Base-by-base conservation (phyloP, 2,888 invertebrate genomes). In the Cantharis rufa region DNA sequence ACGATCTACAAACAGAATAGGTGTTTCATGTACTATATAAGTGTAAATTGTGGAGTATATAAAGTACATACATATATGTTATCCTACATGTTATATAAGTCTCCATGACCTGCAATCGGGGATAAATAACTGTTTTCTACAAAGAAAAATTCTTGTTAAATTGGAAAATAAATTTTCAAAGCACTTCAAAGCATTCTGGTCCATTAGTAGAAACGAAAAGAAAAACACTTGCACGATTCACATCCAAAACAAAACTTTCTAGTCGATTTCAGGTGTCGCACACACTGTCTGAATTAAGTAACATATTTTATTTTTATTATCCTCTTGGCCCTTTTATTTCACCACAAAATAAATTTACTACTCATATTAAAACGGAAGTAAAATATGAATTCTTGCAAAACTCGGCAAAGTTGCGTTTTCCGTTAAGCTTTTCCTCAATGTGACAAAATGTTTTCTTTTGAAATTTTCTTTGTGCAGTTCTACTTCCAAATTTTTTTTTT, bases 301-400 rank as follows among this genome's bases (percentile, higher is more conserved):
- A 63, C 71, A 71, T 71, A 71, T 71, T 63, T 71, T 71, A 71
- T 18, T 27, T 71, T 71, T 71, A 64, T 71, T 71, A 62, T 71
- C 63, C 64, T 69, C 69, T 32, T 64, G 15, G 24, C 71, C 62
- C 15, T 62, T 70, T 71, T 71, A 28, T 64, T 18, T 32, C 48
- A 21, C 27, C 63, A 32, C 48, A 15, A 66, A 66, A 66, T 66
- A 64, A 71, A 71, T 71, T 63, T 28, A 10, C 32, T 13, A 48
- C 48, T 48, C n/a, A 71, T 71, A 64, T 64, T 71, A 64, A 71
- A 64, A 71, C 18, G 28, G 64, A 64, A 71, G 32, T 71, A 18
- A 32, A 71, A 64, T 32, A 32, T 61, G 18, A 15, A 24, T 48
- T 48, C 48, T n/a, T 48, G 48, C 48, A n/a, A 48, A 48, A 48